A percentile compares a stretch with the other conserved stretches of the same genome.
Conservation (phyloP, 2,888 invertebrate species). For the Tenthredo scrophulariae region DNA sequence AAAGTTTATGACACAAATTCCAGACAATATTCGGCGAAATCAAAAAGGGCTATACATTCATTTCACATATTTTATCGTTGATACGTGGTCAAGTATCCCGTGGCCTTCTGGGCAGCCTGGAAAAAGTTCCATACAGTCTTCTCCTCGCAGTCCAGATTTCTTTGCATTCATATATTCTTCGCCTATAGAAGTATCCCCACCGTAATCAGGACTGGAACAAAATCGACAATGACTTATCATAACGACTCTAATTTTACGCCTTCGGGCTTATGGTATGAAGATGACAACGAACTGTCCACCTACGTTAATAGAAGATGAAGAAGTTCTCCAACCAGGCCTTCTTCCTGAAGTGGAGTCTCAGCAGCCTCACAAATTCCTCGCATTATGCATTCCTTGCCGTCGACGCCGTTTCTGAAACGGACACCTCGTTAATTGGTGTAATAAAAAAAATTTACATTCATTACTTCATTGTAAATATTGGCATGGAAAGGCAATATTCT, state of each 20-base stretch:
- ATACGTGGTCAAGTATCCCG: slow-evolving; percentile 81
- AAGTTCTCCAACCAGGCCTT: slow-evolving; percentile 81
- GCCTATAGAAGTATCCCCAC: slow-evolving; percentile 78
- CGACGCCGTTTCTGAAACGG: slow-evolving; percentile 81
- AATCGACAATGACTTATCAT: neutral
- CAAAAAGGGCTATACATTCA: slow-evolving; percentile 2
- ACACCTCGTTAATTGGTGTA: no score
- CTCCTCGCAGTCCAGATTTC: slow-evolving; percentile 83
- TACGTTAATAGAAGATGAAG: slow-evolving; percentile 77
- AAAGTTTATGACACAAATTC: neutral
- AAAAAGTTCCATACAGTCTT: slow-evolving; percentile 83
- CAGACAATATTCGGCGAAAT: neutral
- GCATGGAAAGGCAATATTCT: neutral
- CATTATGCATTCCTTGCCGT: slow-evolving; percentile 85
- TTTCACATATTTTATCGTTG: slow-evolving; percentile 51
- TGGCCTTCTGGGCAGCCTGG: slow-evolving; percentile 82
- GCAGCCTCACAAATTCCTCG: slow-evolving; percentile 85
- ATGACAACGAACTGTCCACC: slow-evolving; percentile 60
- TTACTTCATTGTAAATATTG: no score
- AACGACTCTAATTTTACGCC: neutral
- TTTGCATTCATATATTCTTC: slow-evolving; percentile 84
- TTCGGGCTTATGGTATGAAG: neutral
- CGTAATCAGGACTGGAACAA: slow-evolving; percentile 81
- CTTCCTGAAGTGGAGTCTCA: slow-evolving; percentile 81
- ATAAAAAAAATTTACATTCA: no score